Conservation (phyloP, 2,797 vertebrate genomes). For the Ctenopoma kingsleyae region DNA sequence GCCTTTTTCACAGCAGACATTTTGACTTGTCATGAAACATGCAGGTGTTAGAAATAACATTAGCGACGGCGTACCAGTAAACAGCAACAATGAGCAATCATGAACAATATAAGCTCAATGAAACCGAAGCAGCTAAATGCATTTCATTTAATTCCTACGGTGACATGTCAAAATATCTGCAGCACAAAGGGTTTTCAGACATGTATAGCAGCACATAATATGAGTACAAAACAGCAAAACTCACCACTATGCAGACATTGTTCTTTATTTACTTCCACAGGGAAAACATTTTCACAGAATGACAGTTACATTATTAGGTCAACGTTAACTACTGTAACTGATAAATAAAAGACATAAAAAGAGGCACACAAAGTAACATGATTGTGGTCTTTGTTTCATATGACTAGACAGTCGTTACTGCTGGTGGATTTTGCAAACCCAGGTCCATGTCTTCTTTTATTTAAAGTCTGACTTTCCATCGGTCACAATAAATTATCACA, state of each 20-base stretch:
- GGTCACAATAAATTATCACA: conserved; percentile 77
- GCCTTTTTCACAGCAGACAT: neutral
- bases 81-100: neutral
- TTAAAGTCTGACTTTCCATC: conserved; percentile 57
- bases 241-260: conserved; percentile 44
- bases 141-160: neutral
- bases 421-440: conserved; percentile 42
- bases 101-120: neutral
- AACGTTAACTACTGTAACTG: conserved; percentile 51
- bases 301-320: conserved; percentile 47
- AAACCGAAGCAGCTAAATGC: conserved; percentile 2
- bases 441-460: conserved; percentile 48
- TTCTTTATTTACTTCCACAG: conserved; percentile 77
- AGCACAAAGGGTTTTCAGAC: neutral
- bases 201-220: neutral
- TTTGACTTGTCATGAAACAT: neutral
- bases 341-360: conserved; percentile 63
- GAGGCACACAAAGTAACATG: conserved; percentile 67
- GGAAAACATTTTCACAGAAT: conserved; percentile 63
- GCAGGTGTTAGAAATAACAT: neutral
- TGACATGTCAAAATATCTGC: conserved; percentile 1
- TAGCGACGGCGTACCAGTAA: too few species aligned
- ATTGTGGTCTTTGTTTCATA: conserved; percentile 48
- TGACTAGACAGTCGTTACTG: conserved; percentile 22
- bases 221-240: conserved; percentile 19